Base-by-base conservation (phyloP, 1,140 invertebrate species). In the Caenorhabditis brenneri region DNA sequence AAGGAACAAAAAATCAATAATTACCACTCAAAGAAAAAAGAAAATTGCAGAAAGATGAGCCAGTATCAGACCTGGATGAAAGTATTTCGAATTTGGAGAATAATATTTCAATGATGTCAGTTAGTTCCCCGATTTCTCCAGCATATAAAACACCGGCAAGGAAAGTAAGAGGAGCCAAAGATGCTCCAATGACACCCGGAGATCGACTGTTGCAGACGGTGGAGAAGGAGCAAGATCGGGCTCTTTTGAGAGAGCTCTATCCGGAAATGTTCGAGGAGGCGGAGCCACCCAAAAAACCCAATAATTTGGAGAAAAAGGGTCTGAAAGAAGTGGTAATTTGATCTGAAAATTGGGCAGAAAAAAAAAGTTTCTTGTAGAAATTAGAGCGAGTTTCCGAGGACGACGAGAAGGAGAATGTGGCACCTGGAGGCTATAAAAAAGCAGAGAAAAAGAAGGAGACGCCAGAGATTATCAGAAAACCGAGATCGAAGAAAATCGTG, bases 171-270 rank as follows among this genome's bases (percentile, higher is more conserved):
- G 36, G 46, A 27, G n/a, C n/a, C n/a, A n/a, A n/a, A n/a, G n/a
- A n/a, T n/a, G 65, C 65, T 46, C 65, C 65, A 42, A 74, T 74
- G 65, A 74, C 65, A 22, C 65, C 65, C 15, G 65, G 65, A 33
- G 65, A 74, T 10, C 16, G 65, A 46, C 2, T 74, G 3, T n/a
- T 74, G 1, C 65, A 42, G n/a, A 74, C 15, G 2, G 19, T 74
- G 1, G n/a, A 74, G 27, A 74, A 42, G 24, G 22, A 46, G 15
- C 36, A 74, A 27, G 65, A 74, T n/a, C 42, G n/a, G 16, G 36
- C 5, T 27, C 33, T 74, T 12, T 42, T 74, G 1, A 39, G n/a
- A 15, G 1, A 74, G 10, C 22, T 74, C 2, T 74, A 74, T 42
- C 65, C 65, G 10, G 65, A 74, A 42, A 74, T 74, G 65, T 74